phyloP scores from a whole-genome alignment of 2,888 invertebrate genomes.

The Hyalella azteca region DNA sequence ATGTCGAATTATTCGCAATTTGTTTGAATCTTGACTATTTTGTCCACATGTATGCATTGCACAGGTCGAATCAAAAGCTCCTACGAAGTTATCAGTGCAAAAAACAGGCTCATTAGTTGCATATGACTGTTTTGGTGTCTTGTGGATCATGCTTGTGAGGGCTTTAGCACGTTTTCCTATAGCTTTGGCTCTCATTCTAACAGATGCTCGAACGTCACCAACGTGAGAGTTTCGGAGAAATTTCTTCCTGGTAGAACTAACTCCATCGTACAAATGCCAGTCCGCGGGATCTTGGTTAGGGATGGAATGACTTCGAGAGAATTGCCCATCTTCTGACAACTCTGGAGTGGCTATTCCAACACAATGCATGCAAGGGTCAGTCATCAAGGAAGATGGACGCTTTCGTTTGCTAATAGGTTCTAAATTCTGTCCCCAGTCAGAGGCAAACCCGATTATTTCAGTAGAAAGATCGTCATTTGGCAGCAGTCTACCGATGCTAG shows the following conservation, averaged over 20 bases:
- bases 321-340: not conserved
- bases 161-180: constrained; percentile 21
- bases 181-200: not conserved
- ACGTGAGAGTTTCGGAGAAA: not conserved
- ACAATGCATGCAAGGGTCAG: not conserved
- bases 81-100: not conserved
- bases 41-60: too few relatives aligned
- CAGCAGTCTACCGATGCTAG: constrained; percentile 11
- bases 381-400: constrained; percentile 14
- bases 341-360: not conserved
- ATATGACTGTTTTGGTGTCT: not conserved
- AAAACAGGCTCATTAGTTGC: not conserved
- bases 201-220: constrained; percentile 13
- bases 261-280: not conserved
- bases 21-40: too few relatives aligned
- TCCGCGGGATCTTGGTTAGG: not conserved
- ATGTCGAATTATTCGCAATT: too few relatives aligned
- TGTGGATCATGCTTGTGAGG: constrained; percentile 11
- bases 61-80: too few relatives aligned
- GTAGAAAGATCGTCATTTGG: not conserved
- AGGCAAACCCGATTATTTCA: not conserved
- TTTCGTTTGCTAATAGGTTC: not conserved
- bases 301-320: not conserved
- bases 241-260: not conserved
- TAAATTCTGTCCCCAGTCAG: not conserved